phyloP scores from a whole-genome alignment of 1,140 invertebrate genomes.

The Ceratina calcarata region DNA sequence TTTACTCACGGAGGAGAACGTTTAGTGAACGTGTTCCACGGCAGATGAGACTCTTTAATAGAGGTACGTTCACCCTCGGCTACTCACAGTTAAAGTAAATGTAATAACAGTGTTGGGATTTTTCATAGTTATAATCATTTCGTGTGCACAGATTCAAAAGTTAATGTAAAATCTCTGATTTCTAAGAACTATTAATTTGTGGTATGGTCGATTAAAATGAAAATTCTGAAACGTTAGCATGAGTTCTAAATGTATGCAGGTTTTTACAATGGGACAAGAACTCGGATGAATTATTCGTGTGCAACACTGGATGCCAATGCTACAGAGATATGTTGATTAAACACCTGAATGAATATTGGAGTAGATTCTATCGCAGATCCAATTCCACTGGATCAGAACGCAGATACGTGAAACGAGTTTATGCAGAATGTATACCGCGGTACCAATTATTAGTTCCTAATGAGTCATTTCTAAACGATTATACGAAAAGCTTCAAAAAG shows the following conservation, averaged over 20 bases:
- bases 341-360: background rate
- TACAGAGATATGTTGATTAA: background rate
- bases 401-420: slow-evolving; percentile 2
- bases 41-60: slow-evolving; percentile 12
- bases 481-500: background rate
- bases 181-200: no score
- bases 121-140: no score
- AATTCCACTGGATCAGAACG: background rate
- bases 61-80: no score
- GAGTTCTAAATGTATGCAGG: no score
- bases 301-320: background rate
- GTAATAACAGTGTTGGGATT: no score
- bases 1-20: slow-evolving; percentile 19
- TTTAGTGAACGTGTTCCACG: slow-evolving; percentile 34
- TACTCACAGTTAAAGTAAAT: no score
- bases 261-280: no score
- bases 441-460: slow-evolving; percentile 10
- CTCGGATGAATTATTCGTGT: background rate
- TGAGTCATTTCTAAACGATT: background rate
- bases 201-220: no score
- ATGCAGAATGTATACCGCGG: background rate
- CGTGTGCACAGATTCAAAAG: no score
- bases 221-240: no score
- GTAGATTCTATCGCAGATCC: slow-evolving; percentile 9
- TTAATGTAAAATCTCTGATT: no score